These are phyloP conservation scores for Pedionomus torquatus DNA, from an alignment of 2,113 vertebrate species.

Conservation along the genomic window DNA sequence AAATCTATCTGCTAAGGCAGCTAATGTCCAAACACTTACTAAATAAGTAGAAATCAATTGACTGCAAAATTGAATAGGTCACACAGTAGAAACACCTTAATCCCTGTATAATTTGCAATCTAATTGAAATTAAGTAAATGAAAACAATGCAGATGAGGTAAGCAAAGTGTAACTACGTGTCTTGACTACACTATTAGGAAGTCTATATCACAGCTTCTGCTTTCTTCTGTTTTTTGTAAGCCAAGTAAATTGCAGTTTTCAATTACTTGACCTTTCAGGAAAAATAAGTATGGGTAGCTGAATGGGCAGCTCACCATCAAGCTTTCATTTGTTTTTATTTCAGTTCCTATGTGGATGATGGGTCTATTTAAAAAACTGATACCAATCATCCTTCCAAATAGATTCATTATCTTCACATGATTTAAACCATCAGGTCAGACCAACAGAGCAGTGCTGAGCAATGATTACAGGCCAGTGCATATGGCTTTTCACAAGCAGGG, in stretches of 20 bases:
- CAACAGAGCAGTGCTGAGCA: neutral
- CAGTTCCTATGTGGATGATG: neutral
- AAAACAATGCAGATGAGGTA: constrained; percentile 64
- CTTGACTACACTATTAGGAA: neutral
- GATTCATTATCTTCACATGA: neutral
- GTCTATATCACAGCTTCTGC: neutral
- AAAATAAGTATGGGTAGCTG: neutral
- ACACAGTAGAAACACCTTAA: constrained; percentile 56
- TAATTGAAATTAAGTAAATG: constrained; percentile 68
- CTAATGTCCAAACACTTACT: constrained; percentile 42
- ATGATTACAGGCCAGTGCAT: neutral
- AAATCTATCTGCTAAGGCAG: neutral
- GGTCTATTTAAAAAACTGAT: neutral
- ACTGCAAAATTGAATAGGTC: constrained; percentile 61
- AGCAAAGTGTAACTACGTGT: constrained; percentile 13
- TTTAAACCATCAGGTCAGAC: neutral
- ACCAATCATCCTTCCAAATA: neutral
- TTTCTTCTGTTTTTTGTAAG: neutral
- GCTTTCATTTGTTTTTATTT: neutral
- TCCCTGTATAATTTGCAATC: constrained; percentile 61
- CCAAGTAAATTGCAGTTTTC: constrained; percentile 26
- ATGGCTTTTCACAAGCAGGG: neutral
- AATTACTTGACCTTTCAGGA: constrained; percentile 1
- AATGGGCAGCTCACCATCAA: neutral
- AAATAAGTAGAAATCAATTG: constrained; percentile 66